Percentiles rank a stretch among this genome's conserved stretches.
These are phyloP conservation scores for Phocoena sinus DNA, from an alignment of 2,113 vertebrate genomes.

Conservation along the genomic window DNA sequence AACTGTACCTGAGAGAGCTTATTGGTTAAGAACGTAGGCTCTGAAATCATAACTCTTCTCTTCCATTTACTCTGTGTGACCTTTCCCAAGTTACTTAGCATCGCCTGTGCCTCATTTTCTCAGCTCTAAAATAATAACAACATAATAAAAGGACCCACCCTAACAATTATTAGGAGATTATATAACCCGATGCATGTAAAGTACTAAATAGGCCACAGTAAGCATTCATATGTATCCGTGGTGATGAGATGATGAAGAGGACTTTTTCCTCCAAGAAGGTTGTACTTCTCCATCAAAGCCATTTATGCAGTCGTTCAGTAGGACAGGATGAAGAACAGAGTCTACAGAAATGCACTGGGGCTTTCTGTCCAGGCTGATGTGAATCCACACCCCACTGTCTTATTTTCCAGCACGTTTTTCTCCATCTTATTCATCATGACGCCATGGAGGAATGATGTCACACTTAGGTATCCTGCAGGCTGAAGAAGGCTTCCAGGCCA, in stretches of 20 bases:
- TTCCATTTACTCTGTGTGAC: not conserved
- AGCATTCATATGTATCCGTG: accelerated
- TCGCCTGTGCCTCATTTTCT: not conserved
- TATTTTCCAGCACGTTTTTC: not conserved
- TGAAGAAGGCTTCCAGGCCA: not conserved
- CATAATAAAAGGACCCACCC: not conserved
- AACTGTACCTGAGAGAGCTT: accelerated
- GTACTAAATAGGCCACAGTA: accelerated
- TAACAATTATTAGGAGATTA: not conserved
- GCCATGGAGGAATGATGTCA: not conserved
- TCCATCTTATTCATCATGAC: not conserved
- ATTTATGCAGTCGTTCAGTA: not conserved
- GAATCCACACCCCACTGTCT: not conserved
- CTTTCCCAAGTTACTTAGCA: not conserved
- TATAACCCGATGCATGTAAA: accelerated
- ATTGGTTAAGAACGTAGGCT: accelerated
- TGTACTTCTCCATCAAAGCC: not conserved
- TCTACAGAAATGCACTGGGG: no score
- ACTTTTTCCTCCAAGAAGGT: not conserved
- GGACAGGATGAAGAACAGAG: not conserved
- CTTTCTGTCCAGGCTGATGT: no score
- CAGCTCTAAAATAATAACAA: no score
- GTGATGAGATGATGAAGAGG: accelerated
- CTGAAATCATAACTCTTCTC: not conserved
- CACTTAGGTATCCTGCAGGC: not conserved